Base-by-base conservation (phyloP, 2,797 vertebrate species). In the Platyrinchus mystaceus region DNA sequence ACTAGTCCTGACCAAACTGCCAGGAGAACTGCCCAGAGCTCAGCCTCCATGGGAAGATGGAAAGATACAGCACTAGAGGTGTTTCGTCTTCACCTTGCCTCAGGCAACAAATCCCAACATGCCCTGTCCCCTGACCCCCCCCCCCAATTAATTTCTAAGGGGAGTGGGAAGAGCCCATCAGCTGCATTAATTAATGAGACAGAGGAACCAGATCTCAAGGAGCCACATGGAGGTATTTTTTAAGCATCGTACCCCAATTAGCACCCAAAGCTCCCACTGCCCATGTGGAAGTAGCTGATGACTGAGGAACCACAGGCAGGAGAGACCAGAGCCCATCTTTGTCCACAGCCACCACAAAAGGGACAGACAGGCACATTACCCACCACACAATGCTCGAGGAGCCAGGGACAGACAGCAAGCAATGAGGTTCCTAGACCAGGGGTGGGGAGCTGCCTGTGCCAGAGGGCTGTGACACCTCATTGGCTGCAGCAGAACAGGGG, bases 141-240 rank as follows among this genome's bases (percentile, higher is more conserved):
- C 47, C 47, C 24, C 44, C 73, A 66, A 64, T 74, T 88, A 68
- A 88, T 81, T 87, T 74, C 68, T 62, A 73, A 58, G 59, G 34
- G 37, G 50, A 83, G 62, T 39, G 14, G 69, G 81, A 96, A 68
- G 75, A 87, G 64, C 53, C 34, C 49, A 70, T 84, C 36, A 83
- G 60, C 66, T 63, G 49, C 50, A 87, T 91, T 87, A 92, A 94
- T 94, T 91, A 95, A 87, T 32, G 60, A 94, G 70, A 66, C 89
- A 77, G 82, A 87, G 60, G 55, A 92, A 63, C 10, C 32, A 86
- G 53, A 85, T 68, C 87, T 91, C 63, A 10, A 87, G 84, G 58
- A 89, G 58, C 78, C 82, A 77, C 49, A 70, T 60, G 89, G 92
- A 93, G 82, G 41, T 39, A 63, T 91, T 89, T 85, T 92, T 81